A percentile compares a stretch with the other conserved stretches of the same genome.
Evolutionary conservation across 1,140 invertebrate species (phyloP).

Genomic region (Drosophila kanapiae): DNA sequence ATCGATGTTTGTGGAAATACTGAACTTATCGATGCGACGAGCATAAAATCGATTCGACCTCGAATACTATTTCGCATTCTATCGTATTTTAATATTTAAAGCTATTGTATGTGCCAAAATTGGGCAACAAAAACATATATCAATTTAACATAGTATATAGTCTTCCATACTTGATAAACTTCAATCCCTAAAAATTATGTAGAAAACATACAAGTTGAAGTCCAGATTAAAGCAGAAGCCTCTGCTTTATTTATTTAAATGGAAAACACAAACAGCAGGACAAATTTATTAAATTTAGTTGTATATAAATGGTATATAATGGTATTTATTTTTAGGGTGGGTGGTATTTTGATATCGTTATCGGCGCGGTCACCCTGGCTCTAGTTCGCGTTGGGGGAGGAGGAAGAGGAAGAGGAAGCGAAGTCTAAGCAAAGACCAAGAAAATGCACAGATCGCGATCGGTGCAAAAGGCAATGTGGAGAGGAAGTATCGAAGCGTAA

Average conservation of each 20-base stretch:
- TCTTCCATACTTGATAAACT: no score
- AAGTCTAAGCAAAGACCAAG: conserved; percentile 36
- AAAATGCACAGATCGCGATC: conserved; percentile 68
- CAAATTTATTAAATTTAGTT: no score
- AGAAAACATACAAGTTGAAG: no score
- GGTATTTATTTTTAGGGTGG: not conserved
- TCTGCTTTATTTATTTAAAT: no score
- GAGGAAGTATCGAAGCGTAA: conserved; percentile 76
- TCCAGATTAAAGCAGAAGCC: no score
- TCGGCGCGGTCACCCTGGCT: conserved; percentile 12
- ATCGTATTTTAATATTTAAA: no score
- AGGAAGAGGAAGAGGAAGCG: conserved; percentile 38
- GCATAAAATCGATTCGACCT: not conserved
- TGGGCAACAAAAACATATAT: no score
- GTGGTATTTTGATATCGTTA: conserved; percentile 6
- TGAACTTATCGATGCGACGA: not conserved
- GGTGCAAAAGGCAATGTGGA: conserved; percentile 64
- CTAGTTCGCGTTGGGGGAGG: conserved; percentile 8
- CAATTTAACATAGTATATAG: not conserved
- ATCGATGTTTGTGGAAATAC: not conserved
- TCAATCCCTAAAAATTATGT: no score
- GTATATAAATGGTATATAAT: not conserved
- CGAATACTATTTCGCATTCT: no score
- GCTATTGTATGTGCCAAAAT: no score
- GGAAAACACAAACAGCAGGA: no score